Base-by-base conservation (phyloP, 2,797 vertebrate species). In the Takifugu ocellatus region DNA sequence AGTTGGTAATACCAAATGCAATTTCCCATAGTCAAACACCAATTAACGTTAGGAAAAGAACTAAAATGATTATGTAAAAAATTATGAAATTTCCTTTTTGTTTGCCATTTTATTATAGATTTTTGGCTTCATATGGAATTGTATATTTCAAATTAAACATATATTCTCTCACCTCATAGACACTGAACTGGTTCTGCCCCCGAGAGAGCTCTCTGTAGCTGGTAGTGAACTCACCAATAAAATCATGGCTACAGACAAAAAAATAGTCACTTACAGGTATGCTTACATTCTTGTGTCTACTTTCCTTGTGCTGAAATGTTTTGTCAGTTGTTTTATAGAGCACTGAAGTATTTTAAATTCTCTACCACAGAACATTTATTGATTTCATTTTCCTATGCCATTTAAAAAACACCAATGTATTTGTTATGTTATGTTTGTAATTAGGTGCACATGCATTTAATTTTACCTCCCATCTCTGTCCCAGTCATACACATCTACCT, bases 401-500 rank as follows among this genome's bases (percentile, higher is more conserved):
- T 60, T 58, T 54, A 10, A n/a, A n/a, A n/a, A n/a, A 50, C 16
- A 59, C 54, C 33, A 29, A 7, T 25, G 15, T 49, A 60, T 16
- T 43, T 43, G 4, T 12, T 10, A 12, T 43, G 11, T 43, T 43
- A 5, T 6, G 6, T 39, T 39, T 2, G 14, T 45, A 16, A 16
- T 16, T 45, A 16, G 15, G 25, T 2, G 54, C 44, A 51, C 52
- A 27, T 5, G 2, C 9, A 36, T 27, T 43, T 56, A 24, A 58
- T 55, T 85, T 86, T 92, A 99, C 96, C 96, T 98, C 87, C 96
- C 96, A 16, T 97, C 96, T 70, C 96, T 89, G 82, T 98, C 96
- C 96, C 96, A 98, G 88, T 98, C 96, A 0, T 91, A 99, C 43
- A 98, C 96, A 0, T 98, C 96, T 56, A 98, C 91, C 87, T 98